Evolutionary conservation across 2,113 vertebrate species (phyloP).

Genomic region (Bungarus multicinctus): DNA sequence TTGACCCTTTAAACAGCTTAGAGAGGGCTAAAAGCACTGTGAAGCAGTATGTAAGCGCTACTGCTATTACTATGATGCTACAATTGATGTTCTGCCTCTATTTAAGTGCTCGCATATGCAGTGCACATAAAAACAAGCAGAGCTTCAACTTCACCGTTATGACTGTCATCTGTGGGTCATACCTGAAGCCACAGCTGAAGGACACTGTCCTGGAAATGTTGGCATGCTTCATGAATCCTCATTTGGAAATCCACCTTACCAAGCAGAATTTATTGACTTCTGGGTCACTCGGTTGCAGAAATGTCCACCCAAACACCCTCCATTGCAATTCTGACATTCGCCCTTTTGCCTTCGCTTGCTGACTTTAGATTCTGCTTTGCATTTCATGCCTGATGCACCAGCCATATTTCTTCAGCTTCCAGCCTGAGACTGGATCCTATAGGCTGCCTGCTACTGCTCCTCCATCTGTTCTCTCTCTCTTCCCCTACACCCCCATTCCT

Average conservation of each 20-base stretch:
- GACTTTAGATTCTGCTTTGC: constrained; percentile 32
- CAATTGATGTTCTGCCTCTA: background rate
- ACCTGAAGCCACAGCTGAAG: constrained; percentile 47
- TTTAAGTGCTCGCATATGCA: background rate
- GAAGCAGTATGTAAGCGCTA: too few species aligned
- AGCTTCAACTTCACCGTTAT: background rate
- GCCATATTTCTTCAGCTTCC: background rate
- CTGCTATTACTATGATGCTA: background rate
- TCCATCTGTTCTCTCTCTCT: constrained; percentile 2
- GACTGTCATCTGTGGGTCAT: background rate
- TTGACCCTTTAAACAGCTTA: too few species aligned
- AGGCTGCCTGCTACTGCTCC: background rate
- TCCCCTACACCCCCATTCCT: background rate
- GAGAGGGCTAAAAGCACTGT: too few species aligned
- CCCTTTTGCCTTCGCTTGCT: constrained; percentile 46
- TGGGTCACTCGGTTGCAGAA: constrained; percentile 42
- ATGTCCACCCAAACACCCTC: constrained; percentile 4
- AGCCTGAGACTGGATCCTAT: background rate
- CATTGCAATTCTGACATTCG: constrained; percentile 55
- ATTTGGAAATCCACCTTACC: constrained; percentile 39
- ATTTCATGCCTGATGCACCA: constrained; percentile 27
- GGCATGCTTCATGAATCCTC: constrained; percentile 23
- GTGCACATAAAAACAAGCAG: background rate
- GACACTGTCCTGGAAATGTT: constrained; percentile 21
- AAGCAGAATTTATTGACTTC: constrained; percentile 50